Percentiles rank a stretch among this genome's conserved stretches.
These are phyloP conservation scores for Hozukius guyotensis DNA, from an alignment of 2,797 vertebrate genomes.

Conservation along the genomic window DNA sequence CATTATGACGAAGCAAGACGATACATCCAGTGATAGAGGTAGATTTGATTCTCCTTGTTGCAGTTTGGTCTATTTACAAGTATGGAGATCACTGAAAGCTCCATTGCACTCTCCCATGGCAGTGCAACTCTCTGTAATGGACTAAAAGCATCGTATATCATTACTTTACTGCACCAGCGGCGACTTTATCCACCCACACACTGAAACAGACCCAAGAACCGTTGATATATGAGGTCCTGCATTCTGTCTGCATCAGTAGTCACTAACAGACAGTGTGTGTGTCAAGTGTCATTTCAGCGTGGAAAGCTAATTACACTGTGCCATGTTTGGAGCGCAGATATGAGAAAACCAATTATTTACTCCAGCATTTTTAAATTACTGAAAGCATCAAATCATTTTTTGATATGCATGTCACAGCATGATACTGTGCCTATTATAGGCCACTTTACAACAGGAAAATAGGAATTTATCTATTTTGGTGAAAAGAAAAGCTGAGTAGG, in stretches of 20 bases:
- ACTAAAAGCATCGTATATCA: background rate
- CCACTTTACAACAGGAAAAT: conserved; percentile 37
- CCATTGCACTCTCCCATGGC: background rate
- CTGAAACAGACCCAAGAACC: conserved; percentile 8
- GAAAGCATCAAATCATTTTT: conserved; percentile 34
- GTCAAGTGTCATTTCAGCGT: conserved; percentile 48
- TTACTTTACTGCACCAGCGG: conserved; percentile 4
- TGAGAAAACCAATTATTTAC: conserved; percentile 72
- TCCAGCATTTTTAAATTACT: conserved; percentile 46
- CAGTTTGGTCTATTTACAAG: background rate
- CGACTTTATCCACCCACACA: background rate
- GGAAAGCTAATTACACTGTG: conserved; percentile 63
- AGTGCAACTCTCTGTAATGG: background rate
- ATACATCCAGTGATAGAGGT: background rate
- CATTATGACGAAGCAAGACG: background rate
- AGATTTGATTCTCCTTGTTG: background rate
- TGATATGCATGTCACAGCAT: conserved; percentile 31
- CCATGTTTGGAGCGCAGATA: conserved; percentile 57
- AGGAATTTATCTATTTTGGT: conserved; percentile 31
- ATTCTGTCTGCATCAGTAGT: conserved; percentile 30
- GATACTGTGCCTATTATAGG: conserved; percentile 45
- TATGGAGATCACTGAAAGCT: background rate
- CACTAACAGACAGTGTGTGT: conserved; percentile 31
- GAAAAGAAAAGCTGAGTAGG: conserved; percentile 41
- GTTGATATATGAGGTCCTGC: conserved; percentile 16